Evolutionary conservation across 2,797 vertebrate genomes (phyloP).

Genomic region (Artibeus lituratus): DNA sequence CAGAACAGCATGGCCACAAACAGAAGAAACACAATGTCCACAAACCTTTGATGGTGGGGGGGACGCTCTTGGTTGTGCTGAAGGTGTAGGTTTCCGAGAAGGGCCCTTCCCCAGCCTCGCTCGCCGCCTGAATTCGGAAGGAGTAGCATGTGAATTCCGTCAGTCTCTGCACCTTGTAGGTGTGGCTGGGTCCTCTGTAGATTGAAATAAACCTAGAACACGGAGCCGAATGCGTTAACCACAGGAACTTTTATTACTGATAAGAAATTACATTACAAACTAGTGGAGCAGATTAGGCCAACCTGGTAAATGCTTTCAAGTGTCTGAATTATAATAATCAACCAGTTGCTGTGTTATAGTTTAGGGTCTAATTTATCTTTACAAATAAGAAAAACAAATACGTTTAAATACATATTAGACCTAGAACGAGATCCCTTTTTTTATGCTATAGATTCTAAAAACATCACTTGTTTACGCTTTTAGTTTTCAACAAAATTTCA

Average conservation of each 20-base stretch:
- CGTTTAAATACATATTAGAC: neutral
- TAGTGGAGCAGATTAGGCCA: neutral
- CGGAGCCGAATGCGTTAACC: slow-evolving; percentile 14
- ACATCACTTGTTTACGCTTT: neutral
- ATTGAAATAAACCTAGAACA: slow-evolving; percentile 92
- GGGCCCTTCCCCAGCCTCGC: slow-evolving; percentile 93
- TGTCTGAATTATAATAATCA: neutral
- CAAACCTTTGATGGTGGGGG: slow-evolving; percentile 96
- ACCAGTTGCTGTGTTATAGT: neutral
- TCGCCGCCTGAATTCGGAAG: slow-evolving; percentile 96
- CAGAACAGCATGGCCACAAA: neutral
- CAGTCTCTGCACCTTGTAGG: slow-evolving; percentile 96
- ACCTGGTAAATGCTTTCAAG: neutral
- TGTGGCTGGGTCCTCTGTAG: slow-evolving; percentile 97
- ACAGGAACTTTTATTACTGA: neutral
- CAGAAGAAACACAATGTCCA: neutral
- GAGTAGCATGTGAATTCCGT: slow-evolving; percentile 93
- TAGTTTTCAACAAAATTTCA: neutral
- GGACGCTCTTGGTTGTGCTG: slow-evolving; percentile 95
- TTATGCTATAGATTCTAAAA: neutral
- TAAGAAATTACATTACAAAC: neutral
- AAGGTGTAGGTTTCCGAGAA: slow-evolving; percentile 93
- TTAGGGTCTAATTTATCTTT: neutral
- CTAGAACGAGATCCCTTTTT: slow-evolving; percentile 1
- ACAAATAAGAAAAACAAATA: slow-evolving; percentile 4